Evolutionary conservation across 1,140 invertebrate genomes (phyloP).

Genomic region (Leptinotarsa undecemlineata): DNA sequence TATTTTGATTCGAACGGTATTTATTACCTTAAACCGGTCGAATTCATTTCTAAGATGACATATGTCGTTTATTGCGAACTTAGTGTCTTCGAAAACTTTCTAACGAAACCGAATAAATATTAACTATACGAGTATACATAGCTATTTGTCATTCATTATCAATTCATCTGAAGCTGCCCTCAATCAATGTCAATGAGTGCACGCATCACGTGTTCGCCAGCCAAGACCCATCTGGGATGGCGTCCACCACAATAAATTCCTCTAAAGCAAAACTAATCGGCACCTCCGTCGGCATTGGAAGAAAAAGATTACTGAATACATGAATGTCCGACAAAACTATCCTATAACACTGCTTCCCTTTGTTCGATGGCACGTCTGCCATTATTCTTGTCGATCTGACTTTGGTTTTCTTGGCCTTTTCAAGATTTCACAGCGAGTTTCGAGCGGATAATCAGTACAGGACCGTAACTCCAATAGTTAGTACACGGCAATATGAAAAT

Average conservation of each 20-base stretch:
- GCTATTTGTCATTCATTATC: too few relatives aligned
- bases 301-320: slow-evolving; percentile 8
- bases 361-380: slow-evolving; percentile 13
- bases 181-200: background rate
- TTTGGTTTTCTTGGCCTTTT: slow-evolving; percentile 15
- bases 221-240: background rate
- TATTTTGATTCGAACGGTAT: too few relatives aligned
- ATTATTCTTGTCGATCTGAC: slow-evolving; percentile 13
- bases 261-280: slow-evolving; percentile 17
- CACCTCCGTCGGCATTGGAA: slow-evolving; percentile 16
- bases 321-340: slow-evolving; percentile 16
- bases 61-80: too few relatives aligned
- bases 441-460: background rate
- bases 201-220: slow-evolving; percentile 1
- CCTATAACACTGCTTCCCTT: slow-evolving; percentile 20
- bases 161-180: background rate
- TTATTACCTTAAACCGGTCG: too few relatives aligned
- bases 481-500: too few relatives aligned
- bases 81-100: too few relatives aligned
- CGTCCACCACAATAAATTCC: slow-evolving; percentile 7
- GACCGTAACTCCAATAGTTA: background rate
- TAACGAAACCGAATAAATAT: too few relatives aligned
- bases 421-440: slow-evolving; percentile 8
- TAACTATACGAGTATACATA: too few relatives aligned
- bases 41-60: too few relatives aligned